Base-by-base conservation (phyloP, 2,113 vertebrate species). In the Acanthisitta chloris region DNA sequence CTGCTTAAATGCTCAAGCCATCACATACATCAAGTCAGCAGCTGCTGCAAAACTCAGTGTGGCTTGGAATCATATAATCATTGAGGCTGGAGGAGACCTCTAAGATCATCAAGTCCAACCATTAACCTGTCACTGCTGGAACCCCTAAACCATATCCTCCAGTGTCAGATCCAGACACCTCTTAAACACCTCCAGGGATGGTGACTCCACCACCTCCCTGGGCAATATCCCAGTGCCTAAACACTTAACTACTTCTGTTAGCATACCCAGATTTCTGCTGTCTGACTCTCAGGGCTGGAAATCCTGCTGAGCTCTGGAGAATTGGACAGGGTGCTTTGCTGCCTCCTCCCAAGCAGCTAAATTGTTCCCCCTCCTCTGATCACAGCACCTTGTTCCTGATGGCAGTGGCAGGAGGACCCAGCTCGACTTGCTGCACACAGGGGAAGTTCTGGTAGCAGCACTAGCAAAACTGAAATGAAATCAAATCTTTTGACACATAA, bases 401-500 rank as follows among this genome's bases (percentile, higher is more conserved):
- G 71, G 14, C 18, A 4, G n/a, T 12, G 59, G 64, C 85, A 77
- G 54, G 29, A 87, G 78, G 73, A 70, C 73, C 49, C 70, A 45
- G 36, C 86, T 83, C 2, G 0, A 5, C 77, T 74, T n/a, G 12
- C 40, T 33, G 66, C 79, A 59, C 15, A 8, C 26, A 14, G 31
- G 45, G 54, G 79, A 90, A 92, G n/a, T 86, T 65, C 83, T 4
- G 4, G 46, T 11, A 67, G 87, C 67, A 66, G 91, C 67, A 36
- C 25, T 81, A 55, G 71, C 4, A 4, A 66, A n/a, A 78, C 34
- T 16, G 71, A 82, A 84, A 91, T 52, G 7, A 78, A 71, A 69
- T 25, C n/a, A 5, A 80, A 80, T 83, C 85, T 88, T 96, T 74
- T 90, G 89, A 95, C 64, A 14, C 28, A 25, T 64, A 85, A 94